These are phyloP conservation scores for Cryptocephalus moraei DNA, from an alignment of 2,888 invertebrate genomes.

Conservation along the genomic window DNA sequence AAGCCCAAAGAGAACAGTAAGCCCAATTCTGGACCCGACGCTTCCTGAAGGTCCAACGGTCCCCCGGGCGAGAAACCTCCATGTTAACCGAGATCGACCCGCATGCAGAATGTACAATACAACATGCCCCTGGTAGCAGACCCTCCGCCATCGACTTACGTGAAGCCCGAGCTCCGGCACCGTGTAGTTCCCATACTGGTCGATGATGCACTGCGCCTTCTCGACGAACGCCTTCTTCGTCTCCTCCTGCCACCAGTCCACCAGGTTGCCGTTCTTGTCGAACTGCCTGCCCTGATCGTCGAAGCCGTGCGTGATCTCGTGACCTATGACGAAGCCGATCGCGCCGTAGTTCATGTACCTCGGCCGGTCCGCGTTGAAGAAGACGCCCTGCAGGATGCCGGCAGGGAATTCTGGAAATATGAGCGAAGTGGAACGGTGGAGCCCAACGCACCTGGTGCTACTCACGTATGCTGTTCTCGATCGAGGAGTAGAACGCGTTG, in stretches of 20 bases:
- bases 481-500: slow-evolving; percentile 76
- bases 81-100: no score
- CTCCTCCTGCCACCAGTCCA: slow-evolving; percentile 84
- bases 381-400: slow-evolving; percentile 84
- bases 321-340: slow-evolving; percentile 85
- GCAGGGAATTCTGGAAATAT: slow-evolving; percentile 73
- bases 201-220: slow-evolving; percentile 81
- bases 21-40: no score
- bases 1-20: no score
- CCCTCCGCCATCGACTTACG: slow-evolving; percentile 39
- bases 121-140: no score
- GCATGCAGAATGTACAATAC: no score
- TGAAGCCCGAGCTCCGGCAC: slow-evolving; percentile 65
- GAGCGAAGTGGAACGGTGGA: slow-evolving; percentile 2
- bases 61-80: no score
- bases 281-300: slow-evolving; percentile 88
- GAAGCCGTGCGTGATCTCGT: slow-evolving; percentile 87
- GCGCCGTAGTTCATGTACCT: slow-evolving; percentile 88
- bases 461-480: slow-evolving; percentile 83
- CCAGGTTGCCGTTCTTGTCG: slow-evolving; percentile 81
- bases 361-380: slow-evolving; percentile 81
- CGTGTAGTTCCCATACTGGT: slow-evolving; percentile 88
- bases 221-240: slow-evolving; percentile 76
- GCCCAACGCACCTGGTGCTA: slow-evolving; percentile 17
- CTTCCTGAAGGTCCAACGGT: no score